phyloP scores from a whole-genome alignment of 2,113 vertebrate genomes.

The Arothron firmamentum region DNA sequence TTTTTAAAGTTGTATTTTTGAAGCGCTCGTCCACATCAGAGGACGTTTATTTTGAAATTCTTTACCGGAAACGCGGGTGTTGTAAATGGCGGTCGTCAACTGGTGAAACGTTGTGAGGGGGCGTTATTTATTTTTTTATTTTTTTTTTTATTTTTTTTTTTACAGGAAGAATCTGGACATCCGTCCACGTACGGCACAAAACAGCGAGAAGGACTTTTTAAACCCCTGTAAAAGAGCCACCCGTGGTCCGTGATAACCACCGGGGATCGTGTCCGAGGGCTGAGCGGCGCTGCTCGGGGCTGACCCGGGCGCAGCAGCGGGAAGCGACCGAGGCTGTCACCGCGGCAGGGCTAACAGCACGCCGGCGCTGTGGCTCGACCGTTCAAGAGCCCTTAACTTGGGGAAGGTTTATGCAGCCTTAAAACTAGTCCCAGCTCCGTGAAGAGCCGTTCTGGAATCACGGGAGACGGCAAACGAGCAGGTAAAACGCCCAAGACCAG shows the following conservation, averaged over 20 bases:
- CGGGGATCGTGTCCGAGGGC: no score
- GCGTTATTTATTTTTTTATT: no score
- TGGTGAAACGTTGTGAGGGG: no score
- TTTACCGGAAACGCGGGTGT: neutral
- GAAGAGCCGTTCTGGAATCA: neutral
- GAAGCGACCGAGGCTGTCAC: constrained; percentile 25
- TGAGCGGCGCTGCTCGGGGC: neutral
- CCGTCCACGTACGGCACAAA: neutral
- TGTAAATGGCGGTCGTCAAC: neutral
- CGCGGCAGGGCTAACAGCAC: constrained; percentile 21
- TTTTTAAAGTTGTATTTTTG: no score
- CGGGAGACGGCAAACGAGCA: constrained; percentile 16
- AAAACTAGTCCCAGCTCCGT: neutral
- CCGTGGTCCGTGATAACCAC: no score
- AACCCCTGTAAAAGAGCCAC: no score
- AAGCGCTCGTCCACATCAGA: neutral
- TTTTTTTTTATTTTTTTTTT: no score
- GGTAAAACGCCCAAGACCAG: neutral
- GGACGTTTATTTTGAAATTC: neutral
- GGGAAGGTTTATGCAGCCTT: neutral
- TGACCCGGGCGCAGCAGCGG: constrained; percentile 7
- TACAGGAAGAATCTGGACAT: neutral
- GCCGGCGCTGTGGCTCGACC: neutral
- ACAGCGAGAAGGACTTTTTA: no score
- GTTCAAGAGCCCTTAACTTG: neutral